Evolutionary conservation across 2,888 invertebrate genomes (phyloP), one percentile per base, ranked within the genome.

Genomic region (Aelia acuminata): DNA sequence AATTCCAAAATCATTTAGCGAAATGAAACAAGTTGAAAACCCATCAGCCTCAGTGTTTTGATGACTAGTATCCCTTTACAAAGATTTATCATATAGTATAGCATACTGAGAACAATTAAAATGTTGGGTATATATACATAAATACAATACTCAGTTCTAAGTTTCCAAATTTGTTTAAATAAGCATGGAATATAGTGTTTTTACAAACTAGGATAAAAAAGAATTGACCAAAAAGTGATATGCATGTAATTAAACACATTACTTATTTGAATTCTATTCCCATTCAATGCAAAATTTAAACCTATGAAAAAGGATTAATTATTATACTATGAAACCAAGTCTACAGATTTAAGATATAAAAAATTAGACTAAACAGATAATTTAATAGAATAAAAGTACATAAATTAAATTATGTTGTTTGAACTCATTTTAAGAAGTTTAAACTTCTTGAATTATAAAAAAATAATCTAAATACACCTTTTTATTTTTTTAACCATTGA

Each of bases 111-210:
- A 70, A 70, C 63, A 70, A 70, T 70, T 57, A 35, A 70, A 35
- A 80, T 47, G 80, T 80, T 80, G 43, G n/a, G 43, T 43, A 39
- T 80, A 80, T 80, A 47, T 80, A 80, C 80, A 80, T 43, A 43
- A 80, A 39, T 80, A 80, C 80, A 80, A 70, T n/a, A 13, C 13
- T 43, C 80, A n/a, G 13, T 47, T 47, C n/a, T 47, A 43, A 3
- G 80, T 80, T 80, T 47, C 80, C 80, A 80, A 80, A 80, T 80
- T 80, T 80, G 80, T 70, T 70, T 15, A 70, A 70, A 35, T 31
- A 35, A 70, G 31, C 20, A 18, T 20, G 35, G 35, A 35, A 70
- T 35, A 70, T 70, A 70, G 63, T 70, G 20, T 22, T 5, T 26
- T 18, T 57, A 57, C 22, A 22, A 57, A n/a, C 26, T 57, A 53